These are phyloP conservation scores for Acronicta aceris DNA, from an alignment of 2,888 invertebrate genomes.

Conservation along the genomic window DNA sequence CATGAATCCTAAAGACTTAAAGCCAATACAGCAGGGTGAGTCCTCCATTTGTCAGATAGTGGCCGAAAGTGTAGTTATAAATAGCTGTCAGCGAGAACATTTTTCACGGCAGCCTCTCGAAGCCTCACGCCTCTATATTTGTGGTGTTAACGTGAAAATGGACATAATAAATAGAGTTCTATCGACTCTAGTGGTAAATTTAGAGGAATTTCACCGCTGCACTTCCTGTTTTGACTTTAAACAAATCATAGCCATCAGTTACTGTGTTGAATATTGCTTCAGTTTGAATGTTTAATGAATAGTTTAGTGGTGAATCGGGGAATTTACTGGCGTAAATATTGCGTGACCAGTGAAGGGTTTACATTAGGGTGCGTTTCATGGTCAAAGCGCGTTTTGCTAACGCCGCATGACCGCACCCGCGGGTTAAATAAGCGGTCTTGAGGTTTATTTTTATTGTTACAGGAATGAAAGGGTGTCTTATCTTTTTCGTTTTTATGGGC, in stretches of 20 bases:
- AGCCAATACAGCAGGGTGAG: constrained; percentile 41
- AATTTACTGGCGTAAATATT: constrained; percentile 51
- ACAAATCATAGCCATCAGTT: constrained; percentile 44
- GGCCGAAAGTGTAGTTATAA: constrained; percentile 46
- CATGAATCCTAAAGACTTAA: constrained; percentile 3
- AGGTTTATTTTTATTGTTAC: constrained; percentile 41
- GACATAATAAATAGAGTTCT: constrained; percentile 52
- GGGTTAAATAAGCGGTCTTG: constrained; percentile 26
- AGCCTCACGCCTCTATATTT: constrained; percentile 26
- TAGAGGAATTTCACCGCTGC: constrained; percentile 32
- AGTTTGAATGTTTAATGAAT: constrained; percentile 28
- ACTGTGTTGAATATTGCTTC: constrained; percentile 24
- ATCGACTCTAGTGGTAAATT: constrained; percentile 49
- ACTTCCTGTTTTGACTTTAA: constrained; percentile 38
- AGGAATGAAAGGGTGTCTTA: constrained; percentile 28
- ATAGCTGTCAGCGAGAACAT: constrained; percentile 51
- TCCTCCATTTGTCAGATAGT: constrained; percentile 49
- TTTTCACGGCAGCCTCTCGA: constrained; percentile 47
- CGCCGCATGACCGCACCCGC: constrained; percentile 54
- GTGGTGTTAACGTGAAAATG: constrained; percentile 49
- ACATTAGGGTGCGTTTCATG: constrained; percentile 66
- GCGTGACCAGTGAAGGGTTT: constrained; percentile 60
- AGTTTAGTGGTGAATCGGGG: constrained; percentile 40
- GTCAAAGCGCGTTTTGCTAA: constrained; percentile 52
- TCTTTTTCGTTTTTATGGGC: constrained; percentile 34